Conservation (phyloP, 2,113 vertebrate genomes). For the Chitala chitala region DNA sequence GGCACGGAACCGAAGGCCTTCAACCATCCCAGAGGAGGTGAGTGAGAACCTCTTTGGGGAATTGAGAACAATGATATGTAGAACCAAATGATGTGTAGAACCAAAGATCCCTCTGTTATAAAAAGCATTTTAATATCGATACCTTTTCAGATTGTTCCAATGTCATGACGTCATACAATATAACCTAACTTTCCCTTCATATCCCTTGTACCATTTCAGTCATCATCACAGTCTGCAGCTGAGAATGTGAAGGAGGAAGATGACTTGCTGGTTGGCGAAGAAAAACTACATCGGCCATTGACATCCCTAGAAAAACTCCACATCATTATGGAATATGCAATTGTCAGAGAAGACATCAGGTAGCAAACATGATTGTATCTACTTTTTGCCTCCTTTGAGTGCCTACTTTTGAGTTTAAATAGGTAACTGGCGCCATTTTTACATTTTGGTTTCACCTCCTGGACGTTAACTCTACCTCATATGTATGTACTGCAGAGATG, state of each 20-base stretch:
- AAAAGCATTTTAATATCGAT: not conserved
- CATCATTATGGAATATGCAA: slow-evolving; percentile 79
- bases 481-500: slow-evolving; percentile 72
- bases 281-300: slow-evolving; percentile 73
- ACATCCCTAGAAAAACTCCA: slow-evolving; percentile 88
- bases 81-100: slow-evolving; percentile 1
- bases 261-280: slow-evolving; percentile 58
- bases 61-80: slow-evolving; percentile 6
- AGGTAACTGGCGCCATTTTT: no score
- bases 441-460: no score
- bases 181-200: not conserved
- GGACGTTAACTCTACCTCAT: not conserved
- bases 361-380: slow-evolving; percentile 44
- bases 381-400: no score
- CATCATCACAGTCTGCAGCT: slow-evolving; percentile 28
- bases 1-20: slow-evolving; percentile 46
- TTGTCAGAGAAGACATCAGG: slow-evolving; percentile 80
- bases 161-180: not conserved
- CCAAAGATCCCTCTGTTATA: not conserved
- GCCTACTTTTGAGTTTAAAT: no score
- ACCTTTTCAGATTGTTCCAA: not conserved
- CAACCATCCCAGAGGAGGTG: slow-evolving; percentile 34
- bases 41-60: not conserved
- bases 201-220: not conserved
- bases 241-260: slow-evolving; percentile 61